These are phyloP conservation scores for Xyrichtys novacula DNA, from an alignment of 2,797 vertebrate genomes.

Conservation along the genomic window DNA sequence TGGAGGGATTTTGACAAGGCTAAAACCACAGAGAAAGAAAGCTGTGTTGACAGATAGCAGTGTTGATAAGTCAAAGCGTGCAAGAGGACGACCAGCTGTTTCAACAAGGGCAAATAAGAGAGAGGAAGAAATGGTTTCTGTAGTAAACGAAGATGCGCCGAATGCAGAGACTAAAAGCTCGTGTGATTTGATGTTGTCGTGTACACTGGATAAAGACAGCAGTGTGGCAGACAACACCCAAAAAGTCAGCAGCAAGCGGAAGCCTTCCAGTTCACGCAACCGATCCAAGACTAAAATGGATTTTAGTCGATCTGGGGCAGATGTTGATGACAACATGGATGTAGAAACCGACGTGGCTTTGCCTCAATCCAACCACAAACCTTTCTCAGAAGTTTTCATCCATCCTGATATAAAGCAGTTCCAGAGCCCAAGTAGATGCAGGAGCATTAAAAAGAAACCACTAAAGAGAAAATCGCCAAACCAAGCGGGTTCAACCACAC, in stretches of 20 bases:
- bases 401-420: slow-evolving; percentile 31
- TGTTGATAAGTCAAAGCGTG: not conserved
- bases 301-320: slow-evolving; percentile 9
- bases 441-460: slow-evolving; percentile 32
- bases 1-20: not conserved
- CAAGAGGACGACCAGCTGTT: slow-evolving; percentile 1
- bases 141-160: slow-evolving; percentile 1
- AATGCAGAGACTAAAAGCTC: slow-evolving; percentile 10
- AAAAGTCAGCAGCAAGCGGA: slow-evolving; percentile 11
- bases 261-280: slow-evolving; percentile 22
- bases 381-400: not conserved
- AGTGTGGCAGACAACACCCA: slow-evolving; percentile 7
- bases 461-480: slow-evolving; percentile 58
- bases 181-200: slow-evolving; percentile 9
- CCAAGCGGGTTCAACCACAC: not conserved
- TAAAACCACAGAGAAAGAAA: slow-evolving; percentile 6
- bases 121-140: slow-evolving; percentile 30
- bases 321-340: slow-evolving; percentile 31
- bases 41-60: not conserved
- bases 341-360: slow-evolving; percentile 51
- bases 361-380: slow-evolving; percentile 3
- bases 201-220: slow-evolving; percentile 29
- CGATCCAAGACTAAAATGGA: slow-evolving; percentile 8
- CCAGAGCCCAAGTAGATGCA: slow-evolving; percentile 14
- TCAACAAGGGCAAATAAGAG: slow-evolving; percentile 49